These are phyloP conservation scores for Hypomesus transpacificus DNA, from an alignment of 2,113 vertebrate genomes.

Conservation along the genomic window DNA sequence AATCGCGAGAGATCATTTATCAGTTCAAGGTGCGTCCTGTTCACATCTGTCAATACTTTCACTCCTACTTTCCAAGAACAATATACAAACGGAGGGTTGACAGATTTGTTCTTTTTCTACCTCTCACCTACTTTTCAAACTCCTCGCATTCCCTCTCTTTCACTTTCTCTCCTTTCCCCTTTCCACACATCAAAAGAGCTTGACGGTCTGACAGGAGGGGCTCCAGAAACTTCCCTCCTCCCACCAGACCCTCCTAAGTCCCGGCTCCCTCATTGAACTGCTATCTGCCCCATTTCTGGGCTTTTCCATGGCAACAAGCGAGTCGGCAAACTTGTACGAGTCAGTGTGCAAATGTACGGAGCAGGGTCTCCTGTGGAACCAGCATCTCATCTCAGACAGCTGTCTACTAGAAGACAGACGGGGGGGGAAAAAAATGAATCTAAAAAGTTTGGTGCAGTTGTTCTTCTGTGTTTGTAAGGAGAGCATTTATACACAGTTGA, in stretches of 20 bases:
- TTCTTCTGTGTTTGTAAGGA: constrained; percentile 30
- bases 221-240: constrained; percentile 60
- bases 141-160: constrained; percentile 21
- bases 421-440: constrained; percentile 26
- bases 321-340: constrained; percentile 32
- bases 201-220: constrained; percentile 71
- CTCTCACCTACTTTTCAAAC: constrained; percentile 30
- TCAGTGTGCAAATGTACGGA: constrained; percentile 43
- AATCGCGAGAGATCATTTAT: background rate
- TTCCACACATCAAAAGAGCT: constrained; percentile 66
- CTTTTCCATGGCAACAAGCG: constrained; percentile 68
- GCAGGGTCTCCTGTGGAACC: constrained; percentile 67
- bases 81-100: constrained; percentile 42
- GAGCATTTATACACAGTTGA: constrained; percentile 36
- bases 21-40: background rate
- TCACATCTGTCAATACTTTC: constrained; percentile 12
- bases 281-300: constrained; percentile 71
- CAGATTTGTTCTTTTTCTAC: constrained; percentile 35
- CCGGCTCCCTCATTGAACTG: constrained; percentile 69
- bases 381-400: constrained; percentile 65
- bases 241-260: constrained; percentile 56
- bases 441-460: constrained; percentile 59
- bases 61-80: constrained; percentile 21
- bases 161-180: constrained; percentile 26
- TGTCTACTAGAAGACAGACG: constrained; percentile 60